phyloP scores from a whole-genome alignment of 2,113 vertebrate species.

The Phocoena sinus region DNA sequence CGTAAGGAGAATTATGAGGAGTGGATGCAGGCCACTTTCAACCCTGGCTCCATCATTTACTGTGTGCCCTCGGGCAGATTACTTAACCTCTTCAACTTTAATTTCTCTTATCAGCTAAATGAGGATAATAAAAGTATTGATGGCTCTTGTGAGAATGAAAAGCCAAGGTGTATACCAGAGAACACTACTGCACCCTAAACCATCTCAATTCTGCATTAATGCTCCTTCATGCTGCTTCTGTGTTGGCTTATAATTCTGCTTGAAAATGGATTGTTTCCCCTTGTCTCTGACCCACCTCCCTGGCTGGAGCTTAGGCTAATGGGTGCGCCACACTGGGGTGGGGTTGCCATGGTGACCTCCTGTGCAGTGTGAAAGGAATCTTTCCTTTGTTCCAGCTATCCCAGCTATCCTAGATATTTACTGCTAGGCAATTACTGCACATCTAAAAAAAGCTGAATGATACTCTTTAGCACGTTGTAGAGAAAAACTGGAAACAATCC shows the following conservation, averaged over 20 bases:
- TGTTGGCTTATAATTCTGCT: background rate
- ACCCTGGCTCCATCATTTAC: background rate
- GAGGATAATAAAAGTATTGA: background rate
- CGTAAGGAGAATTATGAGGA: background rate
- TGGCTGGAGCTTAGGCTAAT: background rate
- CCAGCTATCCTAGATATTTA: constrained; percentile 38
- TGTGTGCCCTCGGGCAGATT: background rate
- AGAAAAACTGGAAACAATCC: background rate
- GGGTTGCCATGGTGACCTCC: constrained; percentile 49
- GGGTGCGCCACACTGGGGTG: fast-evolving
- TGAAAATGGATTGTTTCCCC: background rate
- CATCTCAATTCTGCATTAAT: background rate
- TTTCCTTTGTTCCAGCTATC: background rate
- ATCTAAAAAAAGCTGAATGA: background rate
- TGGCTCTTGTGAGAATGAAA: background rate
- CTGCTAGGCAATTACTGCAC: background rate
- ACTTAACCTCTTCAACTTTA: background rate
- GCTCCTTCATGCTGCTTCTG: background rate
- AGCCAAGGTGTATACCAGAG: background rate
- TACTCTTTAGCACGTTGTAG: background rate
- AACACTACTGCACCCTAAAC: background rate
- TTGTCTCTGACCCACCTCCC: background rate
- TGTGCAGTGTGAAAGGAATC: background rate
- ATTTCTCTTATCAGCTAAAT: background rate
- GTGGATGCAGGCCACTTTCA: background rate